Base-by-base conservation (phyloP, 2,113 vertebrate species). In the Plestiodon gilberti region DNA sequence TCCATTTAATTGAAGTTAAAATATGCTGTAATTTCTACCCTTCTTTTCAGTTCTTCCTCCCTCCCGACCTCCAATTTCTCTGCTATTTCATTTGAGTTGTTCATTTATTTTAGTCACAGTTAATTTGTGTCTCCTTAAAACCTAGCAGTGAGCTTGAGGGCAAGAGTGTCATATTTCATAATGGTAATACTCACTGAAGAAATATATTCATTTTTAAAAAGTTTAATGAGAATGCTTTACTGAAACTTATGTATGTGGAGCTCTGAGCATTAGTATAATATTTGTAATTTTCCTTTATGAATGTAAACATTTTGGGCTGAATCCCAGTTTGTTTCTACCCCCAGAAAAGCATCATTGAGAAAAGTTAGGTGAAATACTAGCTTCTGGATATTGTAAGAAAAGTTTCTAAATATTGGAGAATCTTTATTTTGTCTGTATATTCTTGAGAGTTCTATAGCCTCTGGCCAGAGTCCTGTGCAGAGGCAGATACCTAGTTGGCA, bases 1-100 rank as follows among this genome's bases (percentile, higher is more conserved):
- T 91, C 6, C 13, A 3, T 88, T 78, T 82, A 78, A 23, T 86
- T 84, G 2, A 88, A 81, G 1, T 92, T 85, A 43, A 69, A 87
- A 1, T 86, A 57, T 61, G 8, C 33, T 55, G 1, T 11, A 1
- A 0, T 90, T 88, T 90, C 4, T 1, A 61, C 70, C 74, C 82
- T 15, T 8, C 82, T 15, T 8, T 0, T 89, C 52, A 73, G 81
- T 67, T 1, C 4, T 1, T 6, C 0, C 87, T n/a, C n/a, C 86
- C 22, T 18, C 59, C 57, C 38, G 22, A 70, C 5, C 40, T 28
- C 76, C 52, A 75, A 57, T 77, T 13, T 76, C 61, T 67, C 74
- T 67, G 35, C n/a, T 73, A 2, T 71, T 55, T 80, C 82, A 28
- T 84, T 90, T 86, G 1, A 75, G 22, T 62, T 57, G 6, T 82